phyloP scores from a whole-genome alignment of 2,797 vertebrate species.

The Gymnothorax javanicus region DNA sequence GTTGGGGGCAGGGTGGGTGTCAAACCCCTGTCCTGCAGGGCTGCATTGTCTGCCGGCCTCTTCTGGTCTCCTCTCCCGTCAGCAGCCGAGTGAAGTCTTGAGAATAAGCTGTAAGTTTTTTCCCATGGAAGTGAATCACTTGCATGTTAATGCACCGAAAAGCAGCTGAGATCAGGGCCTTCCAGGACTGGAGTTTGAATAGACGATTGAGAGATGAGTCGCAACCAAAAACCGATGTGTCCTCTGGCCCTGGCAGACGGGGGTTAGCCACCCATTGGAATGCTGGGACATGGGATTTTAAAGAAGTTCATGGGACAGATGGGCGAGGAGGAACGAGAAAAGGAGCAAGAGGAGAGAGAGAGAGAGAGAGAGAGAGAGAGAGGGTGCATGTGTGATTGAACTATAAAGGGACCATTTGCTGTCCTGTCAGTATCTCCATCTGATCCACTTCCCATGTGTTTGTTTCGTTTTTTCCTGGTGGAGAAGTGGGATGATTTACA shows the following conservation, averaged over 20 bases:
- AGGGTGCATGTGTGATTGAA: not conserved
- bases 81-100: too few relatives aligned
- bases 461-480: not conserved
- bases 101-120: too few relatives aligned
- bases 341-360: not conserved
- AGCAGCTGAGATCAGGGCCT: too few relatives aligned
- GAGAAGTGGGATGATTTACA: not conserved
- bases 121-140: not conserved
- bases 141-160: not conserved
- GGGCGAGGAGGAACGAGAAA: constrained; percentile 1
- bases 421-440: constrained; percentile 20
- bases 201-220: not conserved
- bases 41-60: too few relatives aligned
- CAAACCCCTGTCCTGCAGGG: too few relatives aligned
- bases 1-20: too few relatives aligned
- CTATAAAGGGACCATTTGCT: constrained; percentile 7
- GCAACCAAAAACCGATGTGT: not conserved
- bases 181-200: not conserved
- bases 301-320: constrained; percentile 5
- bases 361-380: not conserved
- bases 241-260: not conserved
- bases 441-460: not conserved
- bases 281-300: not conserved
- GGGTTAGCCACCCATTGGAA: not conserved
- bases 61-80: too few relatives aligned